Evolutionary conservation across 2,113 vertebrate genomes (phyloP).

Genomic region (Eptesicus fuscus): DNA sequence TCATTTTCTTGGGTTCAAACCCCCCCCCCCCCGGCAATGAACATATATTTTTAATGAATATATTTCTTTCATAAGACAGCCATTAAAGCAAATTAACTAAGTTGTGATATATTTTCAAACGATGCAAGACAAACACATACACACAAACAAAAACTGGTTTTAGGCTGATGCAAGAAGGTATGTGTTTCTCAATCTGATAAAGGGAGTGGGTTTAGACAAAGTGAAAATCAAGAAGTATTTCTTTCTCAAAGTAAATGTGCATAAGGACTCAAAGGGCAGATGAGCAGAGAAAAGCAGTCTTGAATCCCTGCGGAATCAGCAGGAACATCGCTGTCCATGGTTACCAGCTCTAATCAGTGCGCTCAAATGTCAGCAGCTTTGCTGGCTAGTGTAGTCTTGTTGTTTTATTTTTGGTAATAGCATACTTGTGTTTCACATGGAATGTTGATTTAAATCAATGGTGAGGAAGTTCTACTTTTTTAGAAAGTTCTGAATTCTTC

Average conservation of each 20-base stretch:
- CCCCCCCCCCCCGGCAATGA: background rate
- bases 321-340: slow-evolving; percentile 26
- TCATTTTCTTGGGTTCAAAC: background rate
- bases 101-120: background rate
- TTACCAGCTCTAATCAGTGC: slow-evolving; percentile 40
- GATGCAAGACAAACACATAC: background rate
- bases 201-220: slow-evolving; percentile 33
- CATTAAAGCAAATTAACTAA: background rate
- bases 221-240: slow-evolving; percentile 47
- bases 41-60: background rate
- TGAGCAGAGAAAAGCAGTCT: slow-evolving; percentile 56
- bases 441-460: background rate
- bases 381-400: background rate
- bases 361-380: slow-evolving; percentile 51
- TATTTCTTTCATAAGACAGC: background rate
- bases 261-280: slow-evolving; percentile 55
- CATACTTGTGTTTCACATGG: background rate
- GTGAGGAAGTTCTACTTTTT: background rate
- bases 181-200: slow-evolving; percentile 9
- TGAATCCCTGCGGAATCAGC: slow-evolving; percentile 52
- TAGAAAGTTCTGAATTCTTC: slow-evolving; percentile 47
- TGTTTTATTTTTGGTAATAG: background rate
- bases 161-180: background rate
- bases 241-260: slow-evolving; percentile 51
- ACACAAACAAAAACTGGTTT: background rate